Base-by-base conservation (phyloP, 2,797 vertebrate species). In the Oreortyx pictus region DNA sequence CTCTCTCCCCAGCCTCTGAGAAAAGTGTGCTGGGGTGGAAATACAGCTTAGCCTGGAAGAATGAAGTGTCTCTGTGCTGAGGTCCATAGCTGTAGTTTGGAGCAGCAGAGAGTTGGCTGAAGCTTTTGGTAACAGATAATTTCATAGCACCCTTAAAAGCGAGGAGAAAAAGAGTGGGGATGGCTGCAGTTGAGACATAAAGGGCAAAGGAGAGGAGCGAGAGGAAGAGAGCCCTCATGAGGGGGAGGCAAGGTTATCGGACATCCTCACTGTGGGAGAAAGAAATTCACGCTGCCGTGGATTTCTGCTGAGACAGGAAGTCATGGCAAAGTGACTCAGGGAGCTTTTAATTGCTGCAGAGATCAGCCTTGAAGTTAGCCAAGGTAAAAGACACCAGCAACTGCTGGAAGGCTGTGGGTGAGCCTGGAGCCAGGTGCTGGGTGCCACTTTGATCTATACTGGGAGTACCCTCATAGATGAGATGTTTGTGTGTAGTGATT, bases 361-460 rank as follows among this genome's bases (percentile, higher is more conserved):
- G 84, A 85, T 82, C 64, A 54, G 50, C 49, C 66, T 62, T 29
- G 5, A 73, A 74, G 41, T 77, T 93, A 67, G 71, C 78, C 75
- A 78, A 93, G 73, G 90, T 93, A 82, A 93, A 94, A 65, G 76
- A 91, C 89, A 66, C 67, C 25, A 68, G 86, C 88, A 86, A 76
- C 84, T 82, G 79, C 49, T 49, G 18, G 67, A 39, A 79, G 84
- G 44, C 35, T 68, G 3, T 47, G 1, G 43, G 46, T 90, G 59
- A 93, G 56, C 27, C 74, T 24, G 18, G 33, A 0, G 2, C 33
- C 57, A 14, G 54, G 41, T 43, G 4, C 73, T 3, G 50, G 33
- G 39, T 49, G 57, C 43, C 9, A 49, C 90, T 95, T 87, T 94
- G 62, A 64, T 92, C 79, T 89, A 0, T 72, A 13, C 73, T 22